These are phyloP conservation scores for Actinernus sp. DNA, from an alignment of 92 coral and sea anemone genomes.

Conservation along the genomic window DNA sequence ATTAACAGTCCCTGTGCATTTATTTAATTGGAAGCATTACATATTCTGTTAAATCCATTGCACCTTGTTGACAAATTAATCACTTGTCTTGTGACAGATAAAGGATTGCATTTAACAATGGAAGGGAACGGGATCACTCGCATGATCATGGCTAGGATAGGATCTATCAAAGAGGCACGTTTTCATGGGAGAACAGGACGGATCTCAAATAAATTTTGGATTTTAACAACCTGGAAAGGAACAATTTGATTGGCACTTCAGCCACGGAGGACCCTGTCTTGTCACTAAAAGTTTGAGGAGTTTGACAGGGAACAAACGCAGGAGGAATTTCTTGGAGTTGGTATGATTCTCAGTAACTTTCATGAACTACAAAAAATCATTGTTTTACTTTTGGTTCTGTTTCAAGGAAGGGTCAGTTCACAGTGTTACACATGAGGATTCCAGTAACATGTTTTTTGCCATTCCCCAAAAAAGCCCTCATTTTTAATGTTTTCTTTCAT, in stretches of 20 bases:
- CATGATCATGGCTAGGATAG: slow-evolving; percentile 40
- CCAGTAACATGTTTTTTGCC: too few relatives aligned
- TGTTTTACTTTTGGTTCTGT: too few relatives aligned
- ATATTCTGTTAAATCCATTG: too few relatives aligned
- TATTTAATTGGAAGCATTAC: too few relatives aligned
- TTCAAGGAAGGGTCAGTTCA: too few relatives aligned
- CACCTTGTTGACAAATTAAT: slow-evolving; percentile 14
- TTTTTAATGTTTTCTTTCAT: too few relatives aligned
- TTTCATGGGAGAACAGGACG: neutral
- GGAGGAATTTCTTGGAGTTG: slow-evolving; percentile 43
- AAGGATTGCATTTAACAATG: slow-evolving; percentile 35
- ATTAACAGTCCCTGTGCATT: too few relatives aligned
- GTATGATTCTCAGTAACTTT: slow-evolving; percentile 10
- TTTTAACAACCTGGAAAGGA: slow-evolving; percentile 35
- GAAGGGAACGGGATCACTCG: slow-evolving; percentile 40
- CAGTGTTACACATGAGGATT: too few relatives aligned
- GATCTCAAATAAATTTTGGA: slow-evolving; percentile 8
- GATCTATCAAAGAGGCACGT: slow-evolving; percentile 4
- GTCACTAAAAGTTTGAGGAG: slow-evolving; percentile 11
- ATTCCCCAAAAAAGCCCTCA: too few relatives aligned
- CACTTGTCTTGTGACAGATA: slow-evolving; percentile 60
- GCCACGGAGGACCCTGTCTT: slow-evolving; percentile 50
- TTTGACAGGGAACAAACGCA: slow-evolving; percentile 10
- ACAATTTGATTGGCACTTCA: slow-evolving; percentile 28
- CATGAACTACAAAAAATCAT: neutral